Conservation (phyloP, 2,113 vertebrate species). For the Aldabrachelys gigantea region DNA sequence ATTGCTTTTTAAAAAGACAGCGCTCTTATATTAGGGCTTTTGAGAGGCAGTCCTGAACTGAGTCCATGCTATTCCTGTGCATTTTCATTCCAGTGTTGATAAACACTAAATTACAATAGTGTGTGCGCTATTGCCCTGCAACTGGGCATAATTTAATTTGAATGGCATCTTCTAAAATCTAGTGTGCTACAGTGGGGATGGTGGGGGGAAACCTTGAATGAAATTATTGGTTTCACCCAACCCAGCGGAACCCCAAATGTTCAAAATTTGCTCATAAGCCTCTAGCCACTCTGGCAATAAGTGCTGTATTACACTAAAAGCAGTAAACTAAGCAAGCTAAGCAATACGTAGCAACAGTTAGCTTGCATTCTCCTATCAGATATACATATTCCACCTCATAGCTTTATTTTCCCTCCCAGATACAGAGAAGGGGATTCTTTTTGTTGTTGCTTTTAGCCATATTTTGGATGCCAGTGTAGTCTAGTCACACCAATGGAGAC, state of each 20-base stretch:
- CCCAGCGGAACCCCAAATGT: not conserved
- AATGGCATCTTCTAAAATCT: not conserved
- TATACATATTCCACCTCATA: not conserved
- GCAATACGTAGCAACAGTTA: not conserved
- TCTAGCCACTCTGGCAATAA: not conserved
- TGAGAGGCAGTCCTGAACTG: conserved; percentile 9
- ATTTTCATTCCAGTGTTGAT: conserved; percentile 27
- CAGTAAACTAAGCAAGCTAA: not conserved
- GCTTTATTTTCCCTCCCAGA: conserved; percentile 17
- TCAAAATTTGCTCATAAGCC: not conserved
- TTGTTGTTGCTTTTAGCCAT: not conserved
- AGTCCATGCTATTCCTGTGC: not conserved
- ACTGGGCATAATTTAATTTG: not conserved
- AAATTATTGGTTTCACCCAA: not conserved
- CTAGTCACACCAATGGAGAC: not conserved
- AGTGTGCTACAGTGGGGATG: not conserved
- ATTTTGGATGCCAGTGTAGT: conserved; percentile 11
- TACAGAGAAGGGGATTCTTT: not conserved
- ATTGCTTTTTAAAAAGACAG: conserved; percentile 16
- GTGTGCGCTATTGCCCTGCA: not conserved
- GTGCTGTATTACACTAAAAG: not conserved
- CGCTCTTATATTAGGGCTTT: conserved; percentile 23
- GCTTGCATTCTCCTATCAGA: not conserved
- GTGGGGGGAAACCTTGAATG: not conserved
- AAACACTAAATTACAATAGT: not conserved